Base-by-base conservation (phyloP, 2,113 vertebrate species). In the Columbina picui region DNA sequence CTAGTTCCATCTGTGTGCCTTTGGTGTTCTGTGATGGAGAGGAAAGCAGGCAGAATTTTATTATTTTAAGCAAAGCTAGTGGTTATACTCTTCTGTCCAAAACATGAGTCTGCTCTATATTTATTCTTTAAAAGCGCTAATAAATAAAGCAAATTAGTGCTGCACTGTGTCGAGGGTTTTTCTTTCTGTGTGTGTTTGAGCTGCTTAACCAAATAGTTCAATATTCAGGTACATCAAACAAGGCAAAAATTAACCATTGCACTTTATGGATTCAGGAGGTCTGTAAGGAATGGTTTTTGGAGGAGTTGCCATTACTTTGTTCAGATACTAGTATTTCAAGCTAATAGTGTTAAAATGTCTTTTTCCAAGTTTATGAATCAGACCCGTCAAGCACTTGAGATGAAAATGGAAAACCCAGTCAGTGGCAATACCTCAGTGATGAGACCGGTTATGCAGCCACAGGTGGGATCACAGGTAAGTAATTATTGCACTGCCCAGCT, bases 361-460 rank as follows among this genome's bases (percentile, higher is more conserved):
- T 39, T 91, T 68, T 90, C 65, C 67, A 84, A 99, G 99, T 99
- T 99, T 93, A 97, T 99, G 98, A 99, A 99, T 97, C 99, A 99
- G 98, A 98, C 97, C 17, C 98, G 99, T 71, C 99, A 99, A 95
- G 97, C 97, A 1, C 98, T 99, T 45, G 98, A 98, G 57, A 98
- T 99, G 93, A 99, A 99, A 96, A 98, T 99, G 97, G 99, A 99
- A 73, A 98, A 92, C 57, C 80, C 98, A 10, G 94, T 98, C 29
- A 97, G 97, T 69, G 96, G 93, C 10, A 98, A 94, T 63, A 98
- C 97, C 70, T 98, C 99, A 4, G 97, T 96, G 61, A 98, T 99
- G 98, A 98, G 99, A 84, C 98, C 99, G 10, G 98, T 98, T 78
- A 98, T 99, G 98, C 99, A 99, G 82, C 97, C 99, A 6, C 98